phyloP scores from a whole-genome alignment of 2,797 vertebrate genomes.

The Tenualosa thibaudeaui region DNA sequence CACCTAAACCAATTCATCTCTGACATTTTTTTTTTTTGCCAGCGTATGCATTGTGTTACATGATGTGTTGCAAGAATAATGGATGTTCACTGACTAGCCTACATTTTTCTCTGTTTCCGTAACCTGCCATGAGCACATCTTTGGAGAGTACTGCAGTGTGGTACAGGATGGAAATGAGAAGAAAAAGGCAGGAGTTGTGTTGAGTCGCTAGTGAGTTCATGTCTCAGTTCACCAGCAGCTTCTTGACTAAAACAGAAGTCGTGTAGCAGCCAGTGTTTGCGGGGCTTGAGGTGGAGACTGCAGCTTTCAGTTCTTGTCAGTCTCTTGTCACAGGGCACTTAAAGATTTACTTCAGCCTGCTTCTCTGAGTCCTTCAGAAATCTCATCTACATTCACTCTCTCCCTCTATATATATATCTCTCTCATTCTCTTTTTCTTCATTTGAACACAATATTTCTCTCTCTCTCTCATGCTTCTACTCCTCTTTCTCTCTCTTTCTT shows the following conservation, averaged over 20 bases:
- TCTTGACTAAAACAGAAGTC: background rate
- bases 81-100: background rate
- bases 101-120: background rate
- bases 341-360: background rate
- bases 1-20: background rate
- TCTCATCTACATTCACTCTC: background rate
- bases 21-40: background rate
- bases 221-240: background rate
- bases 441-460: too few species aligned
- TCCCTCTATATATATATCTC: too few species aligned
- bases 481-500: conserved; percentile 1
- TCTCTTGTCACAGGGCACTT: background rate
- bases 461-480: background rate
- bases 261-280: background rate
- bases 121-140: background rate
- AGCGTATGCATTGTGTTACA: background rate
- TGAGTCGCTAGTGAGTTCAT: background rate
- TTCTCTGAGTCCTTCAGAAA: background rate
- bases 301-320: background rate
- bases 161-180: background rate
- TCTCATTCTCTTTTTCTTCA: too few species aligned
- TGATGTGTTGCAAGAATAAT: background rate
- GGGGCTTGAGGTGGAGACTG: background rate
- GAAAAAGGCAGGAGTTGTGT: background rate
- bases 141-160: background rate